phyloP scores from a whole-genome alignment of 1,140 invertebrate species.

The Myzus persicae region DNA sequence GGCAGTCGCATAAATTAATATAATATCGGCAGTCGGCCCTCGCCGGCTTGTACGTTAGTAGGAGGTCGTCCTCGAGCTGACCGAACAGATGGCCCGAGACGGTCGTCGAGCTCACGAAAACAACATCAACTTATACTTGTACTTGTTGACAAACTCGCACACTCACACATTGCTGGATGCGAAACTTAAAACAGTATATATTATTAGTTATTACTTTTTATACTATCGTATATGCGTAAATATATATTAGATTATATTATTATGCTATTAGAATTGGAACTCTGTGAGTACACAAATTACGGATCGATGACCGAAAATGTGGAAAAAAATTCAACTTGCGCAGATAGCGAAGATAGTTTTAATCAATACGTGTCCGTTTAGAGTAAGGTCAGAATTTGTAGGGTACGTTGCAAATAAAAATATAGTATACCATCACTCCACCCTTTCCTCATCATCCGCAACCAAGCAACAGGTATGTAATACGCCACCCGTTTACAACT shows the following conservation, averaged over 20 bases:
- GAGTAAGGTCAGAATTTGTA: neutral
- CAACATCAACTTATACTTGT: neutral
- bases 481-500: neutral
- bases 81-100: neutral
- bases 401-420: neutral
- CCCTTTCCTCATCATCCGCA: neutral
- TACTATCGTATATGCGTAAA: neutral
- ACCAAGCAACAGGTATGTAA: neutral
- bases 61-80: neutral
- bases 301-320: neutral
- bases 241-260: too few species aligned
- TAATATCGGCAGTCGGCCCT: neutral
- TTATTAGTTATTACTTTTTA: neutral
- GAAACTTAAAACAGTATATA: neutral
- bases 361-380: neutral
- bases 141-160: neutral
- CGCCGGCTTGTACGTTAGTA: neutral
- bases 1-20: neutral
- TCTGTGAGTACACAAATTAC: neutral
- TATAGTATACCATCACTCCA: neutral
- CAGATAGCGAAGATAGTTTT: neutral
- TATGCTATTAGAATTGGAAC: neutral
- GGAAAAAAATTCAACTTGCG: neutral
- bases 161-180: neutral
- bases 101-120: neutral